Evolutionary conservation across 2,888 invertebrate species (phyloP).

Genomic region (Mesorhabditis sp.): DNA sequence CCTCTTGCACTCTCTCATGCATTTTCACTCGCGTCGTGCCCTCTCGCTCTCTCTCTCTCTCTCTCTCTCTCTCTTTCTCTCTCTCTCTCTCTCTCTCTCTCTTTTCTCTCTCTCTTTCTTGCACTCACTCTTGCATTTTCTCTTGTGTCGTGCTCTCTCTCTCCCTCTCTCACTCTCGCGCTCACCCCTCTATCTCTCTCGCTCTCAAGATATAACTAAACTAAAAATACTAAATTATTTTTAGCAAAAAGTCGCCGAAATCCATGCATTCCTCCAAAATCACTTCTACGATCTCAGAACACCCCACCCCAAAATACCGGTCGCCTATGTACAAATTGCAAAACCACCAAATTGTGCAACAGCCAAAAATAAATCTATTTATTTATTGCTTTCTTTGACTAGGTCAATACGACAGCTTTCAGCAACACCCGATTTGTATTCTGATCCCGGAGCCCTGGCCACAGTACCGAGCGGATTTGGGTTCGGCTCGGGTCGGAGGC

Average conservation of each 20-base stretch:
- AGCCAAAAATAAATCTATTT: neutral
- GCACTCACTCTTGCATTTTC: constrained; percentile 14
- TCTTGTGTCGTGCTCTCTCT: neutral
- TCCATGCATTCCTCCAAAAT: too few relatives aligned
- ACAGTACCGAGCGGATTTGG: constrained; percentile 30
- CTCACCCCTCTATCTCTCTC: neutral
- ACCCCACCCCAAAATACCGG: too few relatives aligned
- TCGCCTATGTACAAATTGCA: too few relatives aligned
- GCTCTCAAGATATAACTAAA: neutral
- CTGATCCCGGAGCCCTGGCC: constrained; percentile 39
- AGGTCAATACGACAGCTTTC: constrained; percentile 40
- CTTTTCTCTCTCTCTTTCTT: neutral
- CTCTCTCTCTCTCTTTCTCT: constrained; percentile 8
- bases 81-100: neutral
- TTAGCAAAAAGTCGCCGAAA: too few relatives aligned
- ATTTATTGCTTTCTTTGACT: neutral
- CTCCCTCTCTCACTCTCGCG: constrained; percentile 9
- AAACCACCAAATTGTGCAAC: neutral
- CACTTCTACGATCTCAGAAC: too few relatives aligned
- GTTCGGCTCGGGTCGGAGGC: constrained; percentile 14
- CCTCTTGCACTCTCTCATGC: too few relatives aligned
- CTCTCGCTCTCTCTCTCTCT: neutral
- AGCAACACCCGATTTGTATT: constrained; percentile 28
- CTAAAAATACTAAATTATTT: too few relatives aligned
- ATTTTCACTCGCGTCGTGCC: neutral